These are phyloP conservation scores for Sus cebifrons DNA, from an alignment of 2,797 vertebrate species.

Conservation along the genomic window DNA sequence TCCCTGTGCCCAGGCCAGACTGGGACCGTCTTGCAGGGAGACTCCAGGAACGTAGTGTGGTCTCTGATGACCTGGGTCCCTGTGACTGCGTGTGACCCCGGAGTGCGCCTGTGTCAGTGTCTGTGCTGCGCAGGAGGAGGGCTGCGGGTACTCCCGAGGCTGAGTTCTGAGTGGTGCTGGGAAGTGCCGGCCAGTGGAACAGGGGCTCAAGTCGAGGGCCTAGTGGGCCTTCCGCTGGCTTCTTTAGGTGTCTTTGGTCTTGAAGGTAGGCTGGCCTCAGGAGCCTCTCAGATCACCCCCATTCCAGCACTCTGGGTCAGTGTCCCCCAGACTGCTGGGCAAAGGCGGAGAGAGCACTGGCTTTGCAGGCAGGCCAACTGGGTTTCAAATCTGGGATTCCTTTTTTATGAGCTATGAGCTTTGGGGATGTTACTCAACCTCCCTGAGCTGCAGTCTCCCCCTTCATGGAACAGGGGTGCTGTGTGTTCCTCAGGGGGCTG, in stretches of 20 bases:
- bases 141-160: neutral
- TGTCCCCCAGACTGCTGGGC: neutral
- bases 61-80: neutral
- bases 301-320: neutral
- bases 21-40: neutral
- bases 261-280: neutral
- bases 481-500: neutral
- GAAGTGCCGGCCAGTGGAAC: neutral
- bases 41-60: neutral
- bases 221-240: neutral
- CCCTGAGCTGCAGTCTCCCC: neutral
- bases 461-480: neutral
- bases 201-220: neutral
- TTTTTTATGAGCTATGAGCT: neutral
- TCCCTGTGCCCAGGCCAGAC: neutral
- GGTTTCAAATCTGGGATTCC: neutral
- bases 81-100: neutral
- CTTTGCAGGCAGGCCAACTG: conserved; percentile 18
- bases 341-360: neutral
- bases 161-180: neutral
- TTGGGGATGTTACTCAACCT: neutral
- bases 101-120: neutral
- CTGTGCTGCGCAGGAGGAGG: neutral
- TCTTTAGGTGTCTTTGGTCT: neutral
- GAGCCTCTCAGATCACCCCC: neutral